Evolutionary conservation across 2,797 vertebrate species (phyloP).

Genomic region (Erethizon dorsatum): DNA sequence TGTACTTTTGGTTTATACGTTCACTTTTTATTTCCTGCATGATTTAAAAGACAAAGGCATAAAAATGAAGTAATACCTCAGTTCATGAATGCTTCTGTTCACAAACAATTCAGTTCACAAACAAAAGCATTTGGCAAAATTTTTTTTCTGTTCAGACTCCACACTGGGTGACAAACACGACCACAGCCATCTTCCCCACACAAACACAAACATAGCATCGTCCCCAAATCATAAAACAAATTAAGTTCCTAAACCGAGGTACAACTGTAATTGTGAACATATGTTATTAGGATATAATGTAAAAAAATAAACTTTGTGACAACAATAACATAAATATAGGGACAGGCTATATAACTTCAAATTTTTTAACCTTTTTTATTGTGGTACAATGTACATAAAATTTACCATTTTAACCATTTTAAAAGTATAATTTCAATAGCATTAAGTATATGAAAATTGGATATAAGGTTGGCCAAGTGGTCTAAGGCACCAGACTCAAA

Average conservation of each 20-base stretch:
- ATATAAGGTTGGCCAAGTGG: neutral
- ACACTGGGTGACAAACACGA: neutral
- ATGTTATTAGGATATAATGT: neutral
- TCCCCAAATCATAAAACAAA: neutral
- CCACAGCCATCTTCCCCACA: neutral
- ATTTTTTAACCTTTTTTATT: neutral
- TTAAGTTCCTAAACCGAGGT: neutral
- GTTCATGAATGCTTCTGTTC: neutral
- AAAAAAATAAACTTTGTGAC: slow-evolving; percentile 1
- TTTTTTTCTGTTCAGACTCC: neutral
- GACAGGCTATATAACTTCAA: neutral
- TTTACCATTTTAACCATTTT: neutral
- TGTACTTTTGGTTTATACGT: neutral
- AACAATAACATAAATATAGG: neutral
- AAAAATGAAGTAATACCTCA: neutral
- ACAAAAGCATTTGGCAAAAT: neutral
- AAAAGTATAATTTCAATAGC: neutral
- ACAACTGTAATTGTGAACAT: neutral
- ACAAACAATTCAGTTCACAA: neutral
- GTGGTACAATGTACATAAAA: neutral
- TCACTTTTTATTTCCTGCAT: slow-evolving; percentile 9
- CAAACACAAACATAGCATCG: neutral
- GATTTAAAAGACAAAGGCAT: slow-evolving; percentile 35
- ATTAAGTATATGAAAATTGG: neutral
- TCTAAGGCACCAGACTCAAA: neutral